Base-by-base conservation (phyloP, 2,888 invertebrate species). In the Diaperis boleti region DNA sequence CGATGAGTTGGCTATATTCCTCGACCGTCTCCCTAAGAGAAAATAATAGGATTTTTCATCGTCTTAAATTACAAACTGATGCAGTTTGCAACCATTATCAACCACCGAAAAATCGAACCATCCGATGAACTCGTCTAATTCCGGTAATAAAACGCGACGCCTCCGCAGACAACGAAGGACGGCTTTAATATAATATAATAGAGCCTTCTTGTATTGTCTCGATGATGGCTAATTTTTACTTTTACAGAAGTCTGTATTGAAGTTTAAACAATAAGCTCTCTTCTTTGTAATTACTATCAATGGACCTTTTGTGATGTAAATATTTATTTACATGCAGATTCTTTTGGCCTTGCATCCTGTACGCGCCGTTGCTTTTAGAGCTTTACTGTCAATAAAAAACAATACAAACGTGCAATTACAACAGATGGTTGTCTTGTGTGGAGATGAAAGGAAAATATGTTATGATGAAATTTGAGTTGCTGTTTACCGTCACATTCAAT, bases 1-100 rank as follows among this genome's bases (percentile, higher is more conserved):
- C 71, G 75, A 73, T 78, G 78, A 78, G 76, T 77, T 67, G 72
- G 68, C 76, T 69, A 45, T 68, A 68, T 66, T 69, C 63, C 59
- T 64, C 59, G 45, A 63, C 47, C 56, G 60, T 60, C 59, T 59
- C 59, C 52, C 66, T 59, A 65, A 54, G 59, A 61, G 60, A 55
- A 66, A 57, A 63, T 42, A 60, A 59, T 66, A 66, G 61, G 62
- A 60, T 60, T 62, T 64, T 65, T 59, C 59, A 45, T 45, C 59
- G 44, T 33, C 39, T 49, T 68, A 65, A 59, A 59, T 49, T 59
- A 59, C 59, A 59, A 59, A 60, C 47, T 22, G 55, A 49, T 60
- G 59, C 59, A 60, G 50, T 60, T 60, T 60, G 59, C 52, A 56
- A 45, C 41, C 29, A 59, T 59, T 26, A n/a, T n/a, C n/a, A n/a